phyloP scores from a whole-genome alignment of 2,113 vertebrate genomes.

The Thunnus thynnus region DNA sequence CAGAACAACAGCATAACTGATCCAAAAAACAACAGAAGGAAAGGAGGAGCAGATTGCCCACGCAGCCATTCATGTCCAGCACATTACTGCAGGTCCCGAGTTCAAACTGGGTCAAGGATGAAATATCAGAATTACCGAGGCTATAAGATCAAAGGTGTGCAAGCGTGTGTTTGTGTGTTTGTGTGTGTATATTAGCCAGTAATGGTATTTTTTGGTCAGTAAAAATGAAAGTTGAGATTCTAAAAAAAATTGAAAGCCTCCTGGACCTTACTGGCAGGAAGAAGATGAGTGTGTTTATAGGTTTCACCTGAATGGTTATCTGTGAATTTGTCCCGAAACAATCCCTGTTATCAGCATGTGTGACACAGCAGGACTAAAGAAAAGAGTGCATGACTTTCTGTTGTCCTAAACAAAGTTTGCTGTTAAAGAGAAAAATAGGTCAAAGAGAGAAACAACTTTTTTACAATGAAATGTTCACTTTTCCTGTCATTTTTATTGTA shows the following conservation, averaged over 20 bases:
- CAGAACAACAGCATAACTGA: constrained; percentile 64
- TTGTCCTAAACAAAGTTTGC: constrained; percentile 10
- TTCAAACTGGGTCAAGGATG: constrained; percentile 76
- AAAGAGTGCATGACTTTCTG: not conserved
- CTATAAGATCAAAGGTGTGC: constrained; percentile 55
- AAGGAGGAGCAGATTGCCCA: constrained; percentile 74
- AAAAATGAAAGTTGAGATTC: constrained; percentile 55
- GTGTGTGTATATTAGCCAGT: constrained; percentile 25
- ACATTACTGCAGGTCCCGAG: constrained; percentile 62
- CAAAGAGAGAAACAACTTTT: constrained; percentile 2
- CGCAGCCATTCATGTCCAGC: constrained; percentile 65
- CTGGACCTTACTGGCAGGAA: constrained; percentile 46
- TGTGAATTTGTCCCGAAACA: constrained; percentile 49
- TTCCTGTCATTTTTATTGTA: not conserved
- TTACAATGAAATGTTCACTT: not conserved
- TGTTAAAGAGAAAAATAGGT: constrained; percentile 13
- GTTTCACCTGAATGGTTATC: constrained; percentile 48
- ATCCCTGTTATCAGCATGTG: constrained; percentile 33
- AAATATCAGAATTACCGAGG: constrained; percentile 55
- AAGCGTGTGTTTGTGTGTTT: constrained; percentile 31
- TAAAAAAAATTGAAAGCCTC: constrained; percentile 56
- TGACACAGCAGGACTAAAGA: constrained; percentile 1
- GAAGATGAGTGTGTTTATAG: constrained; percentile 48
- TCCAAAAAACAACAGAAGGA: constrained; percentile 73
- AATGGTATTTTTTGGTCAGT: constrained; percentile 46